These are phyloP conservation scores for Neopipo cinnamomea DNA, from an alignment of 2,113 vertebrate genomes.

Conservation along the genomic window DNA sequence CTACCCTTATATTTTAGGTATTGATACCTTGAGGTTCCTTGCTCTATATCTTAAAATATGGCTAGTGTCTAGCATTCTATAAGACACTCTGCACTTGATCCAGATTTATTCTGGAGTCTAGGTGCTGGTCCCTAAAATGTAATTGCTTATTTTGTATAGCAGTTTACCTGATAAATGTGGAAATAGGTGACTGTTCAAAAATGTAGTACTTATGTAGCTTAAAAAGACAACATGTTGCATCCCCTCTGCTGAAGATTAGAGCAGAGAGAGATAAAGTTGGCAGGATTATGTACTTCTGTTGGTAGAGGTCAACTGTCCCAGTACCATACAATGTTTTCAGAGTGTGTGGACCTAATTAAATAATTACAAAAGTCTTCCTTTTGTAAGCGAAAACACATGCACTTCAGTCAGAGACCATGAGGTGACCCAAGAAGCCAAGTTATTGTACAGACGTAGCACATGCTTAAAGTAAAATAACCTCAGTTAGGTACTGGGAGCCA, in stretches of 20 bases:
- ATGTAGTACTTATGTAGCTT: not conserved
- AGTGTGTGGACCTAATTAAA: not conserved
- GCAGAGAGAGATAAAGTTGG: not conserved
- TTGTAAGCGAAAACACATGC: not conserved
- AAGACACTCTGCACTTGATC: not conserved
- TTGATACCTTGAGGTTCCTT: not conserved
- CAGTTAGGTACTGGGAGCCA: not conserved
- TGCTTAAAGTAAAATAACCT: not conserved
- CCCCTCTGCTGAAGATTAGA: not conserved
- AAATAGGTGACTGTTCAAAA: not conserved
- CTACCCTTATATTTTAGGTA: not conserved
- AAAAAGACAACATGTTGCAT: not conserved
- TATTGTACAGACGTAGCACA: not conserved
- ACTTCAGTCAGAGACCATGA: not conserved
- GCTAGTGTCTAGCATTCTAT: not conserved
- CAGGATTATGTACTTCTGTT: not conserved
- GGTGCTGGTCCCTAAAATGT: not conserved
- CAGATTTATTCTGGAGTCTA: not conserved
- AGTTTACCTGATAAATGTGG: not conserved
- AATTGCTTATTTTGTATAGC: not conserved
- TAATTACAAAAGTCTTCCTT: not conserved
- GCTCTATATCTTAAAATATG: not conserved
- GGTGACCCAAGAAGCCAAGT: not conserved
- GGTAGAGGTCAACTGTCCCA: not conserved
- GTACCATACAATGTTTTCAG: not conserved